phyloP scores from a whole-genome alignment of 2,888 invertebrate genomes.

The Gryllus longicercus region DNA sequence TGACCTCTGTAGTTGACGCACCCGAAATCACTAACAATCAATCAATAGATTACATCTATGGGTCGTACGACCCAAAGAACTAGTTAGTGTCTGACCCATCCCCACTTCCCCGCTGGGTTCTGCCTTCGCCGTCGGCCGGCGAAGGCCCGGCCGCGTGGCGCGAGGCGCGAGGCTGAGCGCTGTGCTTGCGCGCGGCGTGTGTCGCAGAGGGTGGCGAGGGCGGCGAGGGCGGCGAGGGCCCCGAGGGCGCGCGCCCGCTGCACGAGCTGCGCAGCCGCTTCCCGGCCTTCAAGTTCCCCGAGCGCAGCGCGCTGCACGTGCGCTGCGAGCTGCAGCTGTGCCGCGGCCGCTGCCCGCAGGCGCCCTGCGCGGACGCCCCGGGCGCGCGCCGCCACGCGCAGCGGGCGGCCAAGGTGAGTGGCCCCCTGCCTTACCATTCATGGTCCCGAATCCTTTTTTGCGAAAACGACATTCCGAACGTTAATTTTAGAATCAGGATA shows the following conservation, averaged over 20 bases:
- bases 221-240: slow-evolving; percentile 65
- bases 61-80: no score
- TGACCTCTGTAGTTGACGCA: no score
- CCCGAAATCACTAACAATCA: no score
- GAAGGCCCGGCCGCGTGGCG: slow-evolving; percentile 75
- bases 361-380: neutral
- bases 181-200: slow-evolving; percentile 69
- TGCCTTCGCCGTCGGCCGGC: slow-evolving; percentile 49
- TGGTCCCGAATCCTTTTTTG: no score
- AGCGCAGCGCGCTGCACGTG: slow-evolving; percentile 70
- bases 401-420: no score
- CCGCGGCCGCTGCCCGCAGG: slow-evolving; percentile 57
- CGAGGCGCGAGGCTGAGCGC: slow-evolving; percentile 72
- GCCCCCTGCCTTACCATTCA: neutral
- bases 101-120: no score
- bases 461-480: no score
- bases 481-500: no score
- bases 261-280: slow-evolving; percentile 59
- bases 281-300: slow-evolving; percentile 80
- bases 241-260: slow-evolving; percentile 48
- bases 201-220: slow-evolving; percentile 69
- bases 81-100: no score
- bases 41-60: no score
- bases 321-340: slow-evolving; percentile 77
- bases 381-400: neutral